phyloP scores from a whole-genome alignment of 1,140 invertebrate species.

The Drosophila nasuta region DNA sequence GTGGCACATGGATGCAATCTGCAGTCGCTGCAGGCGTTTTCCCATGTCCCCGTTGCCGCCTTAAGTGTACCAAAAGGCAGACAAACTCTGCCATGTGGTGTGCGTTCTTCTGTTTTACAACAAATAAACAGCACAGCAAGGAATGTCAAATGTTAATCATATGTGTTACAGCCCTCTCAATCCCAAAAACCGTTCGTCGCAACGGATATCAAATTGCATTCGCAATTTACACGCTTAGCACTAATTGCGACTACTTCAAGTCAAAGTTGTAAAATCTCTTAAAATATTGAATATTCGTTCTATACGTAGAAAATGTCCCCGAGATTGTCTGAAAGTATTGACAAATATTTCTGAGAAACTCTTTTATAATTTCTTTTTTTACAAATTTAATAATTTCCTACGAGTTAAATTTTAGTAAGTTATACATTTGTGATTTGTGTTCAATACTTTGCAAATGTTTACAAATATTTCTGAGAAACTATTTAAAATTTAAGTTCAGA shows the following conservation, averaged over 20 bases:
- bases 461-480: too few species aligned
- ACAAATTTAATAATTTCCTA: too few species aligned
- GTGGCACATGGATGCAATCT: constrained; percentile 78
- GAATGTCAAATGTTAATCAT: constrained; percentile 54
- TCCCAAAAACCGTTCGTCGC: not conserved
- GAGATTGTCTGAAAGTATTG: too few species aligned
- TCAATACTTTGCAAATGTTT: too few species aligned
- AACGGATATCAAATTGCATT: not conserved
- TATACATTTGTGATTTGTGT: too few species aligned
- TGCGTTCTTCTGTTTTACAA: constrained; percentile 21
- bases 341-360: too few species aligned
- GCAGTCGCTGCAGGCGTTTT: constrained; percentile 73
- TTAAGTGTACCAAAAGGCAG: constrained; percentile 58
- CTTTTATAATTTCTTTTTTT: too few species aligned
- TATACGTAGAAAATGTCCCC: too few species aligned
- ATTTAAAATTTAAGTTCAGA: too few species aligned
- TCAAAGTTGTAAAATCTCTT: not conserved
- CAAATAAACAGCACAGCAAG: constrained; percentile 21
- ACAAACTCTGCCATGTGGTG: constrained; percentile 33
- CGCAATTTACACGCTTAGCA: not conserved
- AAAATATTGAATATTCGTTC: not conserved
- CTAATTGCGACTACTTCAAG: not conserved
- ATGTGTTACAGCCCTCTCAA: constrained; percentile 27
- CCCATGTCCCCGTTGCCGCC: constrained; percentile 58
- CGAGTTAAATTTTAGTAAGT: too few species aligned